These are phyloP conservation scores for Hemicentrotus pulcherrimus DNA, from an alignment of 35 echinoderm and acorn worm genomes.

Conservation along the genomic window DNA sequence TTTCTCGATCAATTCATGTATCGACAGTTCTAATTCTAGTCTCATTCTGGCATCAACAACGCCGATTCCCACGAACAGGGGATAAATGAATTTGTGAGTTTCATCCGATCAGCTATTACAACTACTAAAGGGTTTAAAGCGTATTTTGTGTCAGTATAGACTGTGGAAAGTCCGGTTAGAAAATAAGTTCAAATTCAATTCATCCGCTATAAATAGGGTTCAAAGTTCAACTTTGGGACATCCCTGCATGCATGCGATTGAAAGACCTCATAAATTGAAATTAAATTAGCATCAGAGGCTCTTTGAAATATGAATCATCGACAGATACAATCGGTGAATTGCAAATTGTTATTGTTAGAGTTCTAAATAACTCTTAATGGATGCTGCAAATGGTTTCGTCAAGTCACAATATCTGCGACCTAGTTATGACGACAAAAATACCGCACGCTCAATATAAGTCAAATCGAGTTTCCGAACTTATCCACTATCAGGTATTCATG, in stretches of 20 bases:
- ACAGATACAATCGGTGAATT: not conserved
- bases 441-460: not conserved
- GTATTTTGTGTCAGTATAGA: too few species aligned
- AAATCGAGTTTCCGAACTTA: not conserved
- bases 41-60: too few species aligned
- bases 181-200: not conserved
- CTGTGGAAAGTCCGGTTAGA: too few species aligned
- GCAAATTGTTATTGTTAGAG: constrained; percentile 1
- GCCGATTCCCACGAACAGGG: too few species aligned
- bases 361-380: not conserved
- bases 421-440: not conserved
- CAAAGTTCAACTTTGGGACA: not conserved
- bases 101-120: too few species aligned
- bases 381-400: not conserved
- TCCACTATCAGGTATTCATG: not conserved
- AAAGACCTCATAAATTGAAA: not conserved
- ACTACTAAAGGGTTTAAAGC: too few species aligned
- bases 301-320: not conserved
- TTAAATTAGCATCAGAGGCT: not conserved
- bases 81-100: too few species aligned
- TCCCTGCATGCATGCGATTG: not conserved
- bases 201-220: not conserved
- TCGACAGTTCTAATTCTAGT: too few species aligned
- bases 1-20: too few species aligned
- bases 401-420: not conserved